Conservation (phyloP, 2,888 invertebrate species). For the Rosalia funebris region DNA sequence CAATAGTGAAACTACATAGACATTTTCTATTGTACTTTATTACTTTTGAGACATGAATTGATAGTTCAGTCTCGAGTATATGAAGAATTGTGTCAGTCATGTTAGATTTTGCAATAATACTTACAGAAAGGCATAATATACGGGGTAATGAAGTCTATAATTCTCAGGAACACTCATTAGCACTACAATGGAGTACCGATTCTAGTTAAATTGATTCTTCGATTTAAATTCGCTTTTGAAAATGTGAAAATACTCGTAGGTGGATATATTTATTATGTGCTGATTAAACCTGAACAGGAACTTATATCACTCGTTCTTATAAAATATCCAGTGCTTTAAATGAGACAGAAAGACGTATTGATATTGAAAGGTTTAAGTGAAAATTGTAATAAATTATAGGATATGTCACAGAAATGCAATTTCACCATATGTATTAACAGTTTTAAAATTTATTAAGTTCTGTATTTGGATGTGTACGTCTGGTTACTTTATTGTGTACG, state of each 20-base stretch:
- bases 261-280: conserved; percentile 50
- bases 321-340: conserved; percentile 41
- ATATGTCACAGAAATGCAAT: conserved; percentile 42
- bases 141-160: conserved; percentile 29
- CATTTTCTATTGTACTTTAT: conserved; percentile 29
- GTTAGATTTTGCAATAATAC: conserved; percentile 30
- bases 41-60: conserved; percentile 10
- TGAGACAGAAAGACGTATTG: conserved; percentile 44
- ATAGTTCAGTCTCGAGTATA: conserved; percentile 21
- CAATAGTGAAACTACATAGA: conserved; percentile 33
- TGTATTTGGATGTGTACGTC: conserved; percentile 34
- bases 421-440: conserved; percentile 36
- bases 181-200: conserved; percentile 46
- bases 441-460: conserved; percentile 36
- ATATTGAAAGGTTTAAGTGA: conserved; percentile 47
- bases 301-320: conserved; percentile 45
- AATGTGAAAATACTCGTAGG: conserved; percentile 34
- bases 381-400: conserved; percentile 46
- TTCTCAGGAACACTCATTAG: conserved; percentile 40
- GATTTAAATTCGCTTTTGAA: conserved; percentile 39
- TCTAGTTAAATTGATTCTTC: conserved; percentile 44
- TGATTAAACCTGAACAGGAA: conserved; percentile 48
- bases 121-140: conserved; percentile 29
- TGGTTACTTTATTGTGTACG: conserved; percentile 2
- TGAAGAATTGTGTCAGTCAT: conserved; percentile 37